Evolutionary conservation across 1,140 invertebrate genomes (phyloP).

Genomic region (Zaprionus vittiger): DNA sequence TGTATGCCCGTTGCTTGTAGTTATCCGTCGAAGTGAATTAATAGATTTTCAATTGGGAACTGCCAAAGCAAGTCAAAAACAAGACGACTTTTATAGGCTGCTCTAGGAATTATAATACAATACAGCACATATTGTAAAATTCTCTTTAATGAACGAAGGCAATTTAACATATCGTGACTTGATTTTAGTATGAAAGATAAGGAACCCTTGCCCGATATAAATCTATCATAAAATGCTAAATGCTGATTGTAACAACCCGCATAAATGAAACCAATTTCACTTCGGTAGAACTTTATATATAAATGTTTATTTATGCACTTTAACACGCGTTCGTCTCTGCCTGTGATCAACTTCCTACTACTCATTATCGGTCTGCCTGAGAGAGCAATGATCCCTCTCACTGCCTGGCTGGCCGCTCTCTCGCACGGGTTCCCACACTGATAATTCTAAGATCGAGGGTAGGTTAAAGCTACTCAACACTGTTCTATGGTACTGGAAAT

Average conservation of each 20-base stretch:
- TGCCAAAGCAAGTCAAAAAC: background rate
- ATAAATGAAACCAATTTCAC: too few relatives aligned
- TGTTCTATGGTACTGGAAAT: background rate
- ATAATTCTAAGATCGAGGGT: constrained; percentile 3
- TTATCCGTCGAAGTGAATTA: background rate
- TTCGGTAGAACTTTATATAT: too few relatives aligned
- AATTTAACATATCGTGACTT: constrained; percentile 12
- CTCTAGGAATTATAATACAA: background rate
- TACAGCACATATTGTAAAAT: background rate
- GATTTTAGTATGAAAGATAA: background rate
- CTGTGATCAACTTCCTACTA: too few relatives aligned
- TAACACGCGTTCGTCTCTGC: too few relatives aligned
- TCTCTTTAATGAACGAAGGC: background rate
- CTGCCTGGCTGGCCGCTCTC: too few relatives aligned
- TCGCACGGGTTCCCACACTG: too few relatives aligned
- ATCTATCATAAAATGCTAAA: background rate
- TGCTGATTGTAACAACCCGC: too few relatives aligned
- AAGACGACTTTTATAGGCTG: background rate
- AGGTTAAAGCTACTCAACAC: background rate
- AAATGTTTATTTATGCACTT: too few relatives aligned
- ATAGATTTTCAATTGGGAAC: background rate
- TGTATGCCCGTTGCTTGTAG: too few relatives aligned
- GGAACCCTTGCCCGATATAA: background rate
- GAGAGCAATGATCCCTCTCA: too few relatives aligned
- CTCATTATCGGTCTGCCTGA: too few relatives aligned